phyloP scores from a whole-genome alignment of 2,888 invertebrate genomes.

The Sceliomorpha sp. region DNA sequence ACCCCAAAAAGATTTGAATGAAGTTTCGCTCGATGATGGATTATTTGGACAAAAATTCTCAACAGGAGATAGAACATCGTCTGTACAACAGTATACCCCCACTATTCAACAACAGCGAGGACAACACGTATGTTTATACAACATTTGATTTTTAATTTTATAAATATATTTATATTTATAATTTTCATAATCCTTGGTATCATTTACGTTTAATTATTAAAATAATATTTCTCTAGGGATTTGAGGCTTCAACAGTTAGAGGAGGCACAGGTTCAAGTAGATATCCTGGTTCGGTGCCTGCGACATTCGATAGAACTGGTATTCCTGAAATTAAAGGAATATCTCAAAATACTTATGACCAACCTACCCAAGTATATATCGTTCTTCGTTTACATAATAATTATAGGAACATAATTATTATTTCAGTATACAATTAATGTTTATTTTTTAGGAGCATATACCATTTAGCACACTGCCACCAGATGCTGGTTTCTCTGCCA shows the following conservation, averaged over 20 bases:
- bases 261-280: no score
- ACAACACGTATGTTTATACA: slow-evolving; percentile 24
- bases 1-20: slow-evolving; percentile 41
- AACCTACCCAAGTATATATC: slow-evolving; percentile 2
- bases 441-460: slow-evolving; percentile 51
- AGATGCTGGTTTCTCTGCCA: slow-evolving; percentile 60
- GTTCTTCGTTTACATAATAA: no score
- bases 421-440: no score
- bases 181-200: no score
- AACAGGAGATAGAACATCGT: slow-evolving; percentile 29
- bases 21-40: slow-evolving; percentile 56
- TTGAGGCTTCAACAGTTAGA: no score
- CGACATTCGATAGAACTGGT: no score
- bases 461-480: slow-evolving; percentile 62
- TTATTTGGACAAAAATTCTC: slow-evolving; percentile 61
- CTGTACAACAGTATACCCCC: slow-evolving; percentile 3
- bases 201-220: no score
- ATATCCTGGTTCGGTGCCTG: no score
- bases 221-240: no score
- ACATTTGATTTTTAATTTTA: slow-evolving; percentile 5
- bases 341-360: slow-evolving; percentile 4
- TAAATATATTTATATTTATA: slow-evolving; percentile 7
- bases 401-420: no score
- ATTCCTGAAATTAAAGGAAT: no score
- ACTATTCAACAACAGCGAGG: slow-evolving; percentile 16